phyloP scores from a whole-genome alignment of 2,797 vertebrate species.

The Euphonia xanthogaster region DNA sequence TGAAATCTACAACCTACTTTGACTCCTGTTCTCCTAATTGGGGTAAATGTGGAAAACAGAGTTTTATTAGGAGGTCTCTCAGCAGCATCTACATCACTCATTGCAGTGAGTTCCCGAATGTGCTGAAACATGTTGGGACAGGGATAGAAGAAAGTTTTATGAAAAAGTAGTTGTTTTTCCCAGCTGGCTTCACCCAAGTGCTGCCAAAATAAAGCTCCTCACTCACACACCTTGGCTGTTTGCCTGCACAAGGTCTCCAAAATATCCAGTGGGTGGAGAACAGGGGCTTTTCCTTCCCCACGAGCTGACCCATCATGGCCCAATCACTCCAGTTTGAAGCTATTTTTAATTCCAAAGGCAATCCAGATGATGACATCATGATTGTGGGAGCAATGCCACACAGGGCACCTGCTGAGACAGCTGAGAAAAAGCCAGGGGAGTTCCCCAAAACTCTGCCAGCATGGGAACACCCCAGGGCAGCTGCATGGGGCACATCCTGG shows the following conservation, averaged over 20 bases:
- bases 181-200: background rate
- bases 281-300: background rate
- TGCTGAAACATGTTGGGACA: background rate
- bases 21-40: background rate
- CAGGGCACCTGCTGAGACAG: background rate
- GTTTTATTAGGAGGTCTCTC: background rate
- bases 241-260: background rate
- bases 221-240: background rate
- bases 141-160: background rate
- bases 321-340: background rate
- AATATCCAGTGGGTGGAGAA: background rate
- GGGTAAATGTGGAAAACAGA: background rate
- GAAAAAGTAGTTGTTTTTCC: background rate
- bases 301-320: background rate
- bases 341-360: background rate
- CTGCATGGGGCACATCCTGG: accelerated
- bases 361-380: background rate
- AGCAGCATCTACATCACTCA: background rate
- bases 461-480: background rate
- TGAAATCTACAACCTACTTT: background rate
- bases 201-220: slow-evolving; percentile 3
- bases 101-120: background rate
- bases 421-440: background rate
- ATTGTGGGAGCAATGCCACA: background rate
- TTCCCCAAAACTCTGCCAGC: background rate